Base-by-base conservation (phyloP, 1,140 invertebrate species). In the Drosophila auraria region DNA sequence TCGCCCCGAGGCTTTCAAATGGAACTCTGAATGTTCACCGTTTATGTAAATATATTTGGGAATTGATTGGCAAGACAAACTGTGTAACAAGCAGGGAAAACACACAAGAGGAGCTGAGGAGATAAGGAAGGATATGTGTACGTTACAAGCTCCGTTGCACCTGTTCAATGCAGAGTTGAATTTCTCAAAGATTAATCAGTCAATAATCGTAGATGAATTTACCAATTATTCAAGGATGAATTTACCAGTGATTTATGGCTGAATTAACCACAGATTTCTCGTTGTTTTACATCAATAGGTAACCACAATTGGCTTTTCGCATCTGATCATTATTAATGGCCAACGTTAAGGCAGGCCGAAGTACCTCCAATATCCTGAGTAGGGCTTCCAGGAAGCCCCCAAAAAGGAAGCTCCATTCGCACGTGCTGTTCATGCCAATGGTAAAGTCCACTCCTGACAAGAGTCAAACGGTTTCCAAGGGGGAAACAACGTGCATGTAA, bases 381-480 rank as follows among this genome's bases (percentile, higher is more conserved):
- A 7, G 12, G 44, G 33, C 30, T 49, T 47, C 33, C 23, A 30
- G 42, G 64, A 38, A 62, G 17, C 57, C 17, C 17, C 25, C 23
- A n/a, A 40, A 54, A 36, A 45, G 36, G 47, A 60, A 60, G 45
- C 62, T 23, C 78, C 84, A 89, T 87, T 83, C 84, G 81, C 80
- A 87, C 84, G 84, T 87, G 84, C 78, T 83, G 45, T 83, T 68
- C 83, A 81, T 87, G 82, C 80, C 74, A 86, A 86, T 86, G 84
- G 64, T 66, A 42, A 71, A 78, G 69, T 47, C 56, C 62, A 71
- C 83, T 80, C 65, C 66, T 87, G 75, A 70, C 58, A 45, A 63
- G 38, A 70, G 73, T 70, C 74, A 78, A 78, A 78, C 40, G 38
- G 56, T 72, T 54, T 45, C 30, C 20, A 60, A 58, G 53, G 53